Evolutionary conservation across 2,113 vertebrate genomes (phyloP).

Genomic region (Sinocyclocheilus rhinocerous): DNA sequence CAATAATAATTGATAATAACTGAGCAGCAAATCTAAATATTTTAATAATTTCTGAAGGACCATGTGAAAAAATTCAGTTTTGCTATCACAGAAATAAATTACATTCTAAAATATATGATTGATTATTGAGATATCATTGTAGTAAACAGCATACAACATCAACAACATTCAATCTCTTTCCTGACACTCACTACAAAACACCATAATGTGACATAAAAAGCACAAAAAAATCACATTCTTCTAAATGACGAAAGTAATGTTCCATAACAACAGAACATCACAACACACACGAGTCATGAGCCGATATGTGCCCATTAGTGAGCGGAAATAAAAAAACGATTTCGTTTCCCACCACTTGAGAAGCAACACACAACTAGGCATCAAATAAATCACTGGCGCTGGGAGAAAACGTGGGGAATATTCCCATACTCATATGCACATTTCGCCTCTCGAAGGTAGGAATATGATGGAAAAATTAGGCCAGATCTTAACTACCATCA

Average conservation of each 20-base stretch:
- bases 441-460: conserved; percentile 28
- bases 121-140: neutral
- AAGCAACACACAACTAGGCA: conserved; percentile 44
- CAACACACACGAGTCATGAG: conserved; percentile 30
- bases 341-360: conserved; percentile 46
- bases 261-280: conserved; percentile 57
- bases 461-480: conserved; percentile 52
- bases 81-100: neutral
- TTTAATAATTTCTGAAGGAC: neutral
- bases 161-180: neutral
- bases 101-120: neutral
- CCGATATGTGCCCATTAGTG: conserved; percentile 27
- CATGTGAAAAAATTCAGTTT: neutral
- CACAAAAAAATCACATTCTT: conserved; percentile 50
- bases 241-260: conserved; percentile 63
- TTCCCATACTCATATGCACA: conserved; percentile 31
- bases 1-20: neutral
- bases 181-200: conserved; percentile 16
- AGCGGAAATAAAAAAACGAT: conserved; percentile 52
- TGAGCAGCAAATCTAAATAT: neutral
- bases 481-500: conserved; percentile 54
- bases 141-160: conserved; percentile 6
- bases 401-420: neutral
- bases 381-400: neutral
- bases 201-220: conserved; percentile 62